Conservation (phyloP, 2,113 vertebrate genomes). For the Lophotis ruficrista region DNA sequence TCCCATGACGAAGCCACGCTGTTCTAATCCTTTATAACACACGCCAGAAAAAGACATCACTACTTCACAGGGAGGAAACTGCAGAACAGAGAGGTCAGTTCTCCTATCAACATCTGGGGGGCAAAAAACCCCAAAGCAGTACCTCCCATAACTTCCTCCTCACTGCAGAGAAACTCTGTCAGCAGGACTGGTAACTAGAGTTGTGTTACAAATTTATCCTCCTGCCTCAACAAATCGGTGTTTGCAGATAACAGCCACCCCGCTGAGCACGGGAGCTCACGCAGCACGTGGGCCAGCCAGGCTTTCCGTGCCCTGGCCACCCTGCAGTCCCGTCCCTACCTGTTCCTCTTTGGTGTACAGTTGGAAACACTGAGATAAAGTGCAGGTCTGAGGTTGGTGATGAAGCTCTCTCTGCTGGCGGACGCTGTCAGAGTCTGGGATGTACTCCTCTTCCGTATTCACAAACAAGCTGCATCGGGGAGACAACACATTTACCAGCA, state of each 20-base stretch:
- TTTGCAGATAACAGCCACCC: background rate
- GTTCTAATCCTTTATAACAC: background rate
- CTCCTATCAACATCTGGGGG: background rate
- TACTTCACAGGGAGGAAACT: background rate
- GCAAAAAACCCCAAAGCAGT: background rate
- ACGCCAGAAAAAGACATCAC: background rate
- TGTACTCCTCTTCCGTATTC: slow-evolving; percentile 94
- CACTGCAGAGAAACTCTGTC: background rate
- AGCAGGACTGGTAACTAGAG: background rate
- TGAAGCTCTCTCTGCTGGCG: slow-evolving; percentile 93
- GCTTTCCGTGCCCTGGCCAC: background rate
- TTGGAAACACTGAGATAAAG: slow-evolving; percentile 96
- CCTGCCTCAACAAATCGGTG: background rate
- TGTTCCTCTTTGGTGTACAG: slow-evolving; percentile 99
- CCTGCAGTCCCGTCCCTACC: slow-evolving; percentile 68
- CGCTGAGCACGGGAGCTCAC: background rate
- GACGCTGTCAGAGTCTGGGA: slow-evolving; percentile 95
- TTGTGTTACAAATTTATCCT: background rate
- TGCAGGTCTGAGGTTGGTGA: slow-evolving; percentile 95
- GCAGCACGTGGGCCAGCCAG: background rate
- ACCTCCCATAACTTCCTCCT: background rate
- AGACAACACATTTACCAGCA: background rate
- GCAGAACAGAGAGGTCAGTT: background rate
- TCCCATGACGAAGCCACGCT: background rate
- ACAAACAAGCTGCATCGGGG: slow-evolving; percentile 86